These are phyloP conservation scores for Drosophila kanapiae DNA, from an alignment of 1,140 invertebrate genomes.

Conservation along the genomic window DNA sequence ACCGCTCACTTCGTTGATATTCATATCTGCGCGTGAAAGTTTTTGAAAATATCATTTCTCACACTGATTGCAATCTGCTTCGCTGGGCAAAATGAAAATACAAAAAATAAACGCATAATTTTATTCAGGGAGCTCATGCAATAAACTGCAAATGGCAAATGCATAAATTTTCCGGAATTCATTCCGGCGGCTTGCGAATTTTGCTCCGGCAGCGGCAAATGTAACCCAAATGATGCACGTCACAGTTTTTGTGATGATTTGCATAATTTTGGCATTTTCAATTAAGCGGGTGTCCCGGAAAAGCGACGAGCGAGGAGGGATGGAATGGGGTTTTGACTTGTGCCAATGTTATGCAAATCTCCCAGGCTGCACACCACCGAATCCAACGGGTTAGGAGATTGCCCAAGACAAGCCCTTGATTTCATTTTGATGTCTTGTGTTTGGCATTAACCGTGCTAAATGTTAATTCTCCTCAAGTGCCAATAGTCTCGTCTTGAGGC, in stretches of 20 bases:
- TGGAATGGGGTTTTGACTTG: constrained; percentile 72
- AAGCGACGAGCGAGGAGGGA: constrained; percentile 6
- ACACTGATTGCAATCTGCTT: constrained; percentile 69
- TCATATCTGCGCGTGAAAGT: neutral
- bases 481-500: constrained; percentile 35
- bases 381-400: constrained; percentile 31
- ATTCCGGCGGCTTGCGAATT: constrained; percentile 50
- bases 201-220: constrained; percentile 36
- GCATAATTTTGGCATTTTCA: constrained; percentile 80
- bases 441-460: constrained; percentile 78
- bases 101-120: constrained; percentile 42
- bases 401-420: constrained; percentile 49
- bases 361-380: constrained; percentile 26
- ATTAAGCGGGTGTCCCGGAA: constrained; percentile 58
- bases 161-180: constrained; percentile 60
- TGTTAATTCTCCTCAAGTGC: constrained; percentile 77
- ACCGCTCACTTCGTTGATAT: neutral
- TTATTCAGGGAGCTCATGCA: constrained; percentile 44
- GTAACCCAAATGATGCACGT: constrained; percentile 66
- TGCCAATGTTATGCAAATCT: constrained; percentile 84
- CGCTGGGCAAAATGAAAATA: constrained; percentile 6
- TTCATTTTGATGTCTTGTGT: constrained; percentile 76
- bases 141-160: constrained; percentile 59
- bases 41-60: constrained; percentile 46
- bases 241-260: constrained; percentile 51